A percentile compares a stretch with the other conserved stretches of the same genome.
Evolutionary conservation across 2,113 vertebrate species (phyloP).

Genomic region (Actenoides hombroni): DNA sequence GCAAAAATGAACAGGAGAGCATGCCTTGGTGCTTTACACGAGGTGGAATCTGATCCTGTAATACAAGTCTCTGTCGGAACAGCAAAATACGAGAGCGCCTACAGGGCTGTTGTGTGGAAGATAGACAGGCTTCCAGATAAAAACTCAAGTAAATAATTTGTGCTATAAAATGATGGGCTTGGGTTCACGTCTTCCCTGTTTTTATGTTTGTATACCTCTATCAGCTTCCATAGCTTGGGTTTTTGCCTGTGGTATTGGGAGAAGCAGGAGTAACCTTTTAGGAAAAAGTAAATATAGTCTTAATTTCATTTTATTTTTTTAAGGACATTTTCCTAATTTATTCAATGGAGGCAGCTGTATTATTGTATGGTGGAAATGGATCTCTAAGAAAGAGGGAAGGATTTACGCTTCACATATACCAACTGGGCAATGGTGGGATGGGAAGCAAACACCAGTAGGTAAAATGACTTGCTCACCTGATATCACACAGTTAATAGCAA

Average conservation of each 20-base stretch:
- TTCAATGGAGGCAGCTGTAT: not conserved
- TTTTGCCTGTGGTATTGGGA: not conserved
- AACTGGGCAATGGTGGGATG: not conserved
- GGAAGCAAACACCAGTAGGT: not conserved
- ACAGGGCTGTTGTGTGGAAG: slow-evolving; percentile 92
- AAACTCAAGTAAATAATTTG: slow-evolving; percentile 84
- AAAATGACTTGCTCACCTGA: not conserved
- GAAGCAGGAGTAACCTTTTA: not conserved
- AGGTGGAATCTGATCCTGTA: slow-evolving; percentile 83
- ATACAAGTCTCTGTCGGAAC: slow-evolving; percentile 92
- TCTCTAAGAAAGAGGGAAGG: not conserved
- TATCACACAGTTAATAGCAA: not conserved
- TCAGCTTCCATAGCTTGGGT: not conserved
- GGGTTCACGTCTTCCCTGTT: not conserved
- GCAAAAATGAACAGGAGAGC: slow-evolving; percentile 92
- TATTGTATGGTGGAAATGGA: not conserved
- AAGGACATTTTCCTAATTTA: not conserved
- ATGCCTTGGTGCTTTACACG: slow-evolving; percentile 83
- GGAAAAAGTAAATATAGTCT: not conserved
- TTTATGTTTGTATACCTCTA: not conserved
- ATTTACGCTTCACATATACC: not conserved
- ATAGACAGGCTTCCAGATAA: slow-evolving; percentile 95
- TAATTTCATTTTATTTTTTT: not conserved
- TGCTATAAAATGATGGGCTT: not conserved
- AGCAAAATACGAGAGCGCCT: slow-evolving; percentile 94